Evolutionary conservation across 1,140 invertebrate species (phyloP), one percentile per base, ranked within the genome.

Genomic region (Atta texana): DNA sequence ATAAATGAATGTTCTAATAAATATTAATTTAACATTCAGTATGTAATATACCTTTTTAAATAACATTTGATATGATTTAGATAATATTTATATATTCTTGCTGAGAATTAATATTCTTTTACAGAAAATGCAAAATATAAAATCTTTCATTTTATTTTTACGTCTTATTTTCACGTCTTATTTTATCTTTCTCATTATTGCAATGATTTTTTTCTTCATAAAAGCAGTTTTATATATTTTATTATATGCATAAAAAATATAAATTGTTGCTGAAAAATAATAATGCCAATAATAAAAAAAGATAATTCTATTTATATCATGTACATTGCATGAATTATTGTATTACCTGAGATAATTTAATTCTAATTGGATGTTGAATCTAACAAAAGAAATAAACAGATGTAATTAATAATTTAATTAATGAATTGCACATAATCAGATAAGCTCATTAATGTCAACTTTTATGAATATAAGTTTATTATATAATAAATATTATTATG

Each of bases 381-480:
- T 21, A 12, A 72, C 39, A 82, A 82, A 59, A 74, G 68, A 82
- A 74, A 59, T 44, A 16, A 74, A 31, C 53, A 21, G 14, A 63
- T 74, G 10, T 81, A 82, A 72, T 81, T 81, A 72, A 16, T 74
- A n/a, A 74, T 59, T 82, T 82, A 74, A 82, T 82, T 72, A 66
- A 64, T 31, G 3, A 3, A 81, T 55, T 71, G 16, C 5, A 16
- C 21, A 72, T n/a, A 44, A 16, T 44, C 44, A 49, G 39, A 72
- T 44, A 18, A 63, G 6, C 24, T 82, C 34, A 81, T 71, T 81
- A 81, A 71, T 7, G 14, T n/a, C 16, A 39, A 18, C 10, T 7
- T 66, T 44, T 21, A 49, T 61, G 31, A 3, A 4, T 49, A 18
- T 68, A 53, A 80, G 39, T 82, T 55, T 57, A 53, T 69, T 69